Percentiles rank a stretch among this genome's conserved stretches.
Conservation (phyloP, 1,140 invertebrate species). For the Drosophila ohnishii region DNA sequence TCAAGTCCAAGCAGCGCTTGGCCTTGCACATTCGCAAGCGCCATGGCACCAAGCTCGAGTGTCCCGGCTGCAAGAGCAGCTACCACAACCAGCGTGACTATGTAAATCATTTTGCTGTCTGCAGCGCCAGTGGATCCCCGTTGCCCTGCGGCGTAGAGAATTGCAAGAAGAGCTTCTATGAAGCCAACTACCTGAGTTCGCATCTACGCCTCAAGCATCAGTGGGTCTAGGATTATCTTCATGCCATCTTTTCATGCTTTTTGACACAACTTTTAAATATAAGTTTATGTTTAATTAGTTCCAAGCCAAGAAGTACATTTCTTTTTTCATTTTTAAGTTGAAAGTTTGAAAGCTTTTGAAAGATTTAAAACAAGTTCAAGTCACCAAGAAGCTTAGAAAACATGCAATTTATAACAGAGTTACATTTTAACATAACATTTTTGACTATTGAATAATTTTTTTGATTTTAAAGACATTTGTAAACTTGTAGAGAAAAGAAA, state of each 20-base stretch:
- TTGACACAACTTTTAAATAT: neutral
- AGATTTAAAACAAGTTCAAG: neutral
- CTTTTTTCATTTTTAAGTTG: neutral
- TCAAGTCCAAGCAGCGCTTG: slow-evolving; percentile 39
- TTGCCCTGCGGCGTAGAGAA: slow-evolving; percentile 39
- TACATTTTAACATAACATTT: neutral
- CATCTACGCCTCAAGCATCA: slow-evolving; percentile 56
- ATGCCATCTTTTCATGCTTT: neutral
- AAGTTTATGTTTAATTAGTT: neutral
- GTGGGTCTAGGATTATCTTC: slow-evolving; percentile 3
- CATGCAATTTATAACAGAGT: slow-evolving; percentile 7
- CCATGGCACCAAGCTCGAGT: slow-evolving; percentile 31
- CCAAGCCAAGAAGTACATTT: neutral
- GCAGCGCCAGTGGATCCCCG: neutral
- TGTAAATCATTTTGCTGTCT: slow-evolving; percentile 43
- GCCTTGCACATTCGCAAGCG: slow-evolving; percentile 52
- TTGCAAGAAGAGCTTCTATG: slow-evolving; percentile 44
- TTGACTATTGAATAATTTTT: slow-evolving; percentile 13
- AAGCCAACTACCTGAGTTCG: slow-evolving; percentile 17
- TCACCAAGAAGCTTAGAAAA: neutral
- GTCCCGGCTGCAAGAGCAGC: slow-evolving; percentile 11
- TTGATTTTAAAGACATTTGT: neutral
- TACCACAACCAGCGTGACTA: slow-evolving; percentile 18
- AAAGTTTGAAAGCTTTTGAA: no score
- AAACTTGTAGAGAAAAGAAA: neutral